These are phyloP conservation scores for Aromia moschata DNA, from an alignment of 2,888 invertebrate genomes.

Conservation along the genomic window DNA sequence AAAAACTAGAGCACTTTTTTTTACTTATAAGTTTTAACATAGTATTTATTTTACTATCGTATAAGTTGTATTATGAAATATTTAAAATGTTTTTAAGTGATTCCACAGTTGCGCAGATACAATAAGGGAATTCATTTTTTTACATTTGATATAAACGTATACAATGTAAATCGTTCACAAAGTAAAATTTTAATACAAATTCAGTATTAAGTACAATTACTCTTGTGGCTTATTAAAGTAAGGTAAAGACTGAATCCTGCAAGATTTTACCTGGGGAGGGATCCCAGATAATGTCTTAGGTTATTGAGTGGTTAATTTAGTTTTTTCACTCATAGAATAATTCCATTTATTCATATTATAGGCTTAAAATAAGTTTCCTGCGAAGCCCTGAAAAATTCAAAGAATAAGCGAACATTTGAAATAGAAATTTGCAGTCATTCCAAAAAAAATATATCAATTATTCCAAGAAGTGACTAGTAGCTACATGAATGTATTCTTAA, in stretches of 20 bases:
- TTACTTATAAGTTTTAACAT: constrained; percentile 54
- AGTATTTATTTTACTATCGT: constrained; percentile 54
- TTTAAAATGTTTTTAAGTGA: constrained; percentile 54
- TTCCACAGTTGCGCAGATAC: constrained; percentile 52
- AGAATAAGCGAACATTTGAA: too few relatives aligned
- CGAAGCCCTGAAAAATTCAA: too few relatives aligned
- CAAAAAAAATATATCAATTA: too few relatives aligned
- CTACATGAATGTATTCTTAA: too few relatives aligned
- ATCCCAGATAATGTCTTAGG: too few relatives aligned
- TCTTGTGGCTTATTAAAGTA: neutral
- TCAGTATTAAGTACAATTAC: neutral
- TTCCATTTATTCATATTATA: too few relatives aligned
- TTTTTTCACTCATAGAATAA: too few relatives aligned
- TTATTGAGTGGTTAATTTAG: too few relatives aligned
- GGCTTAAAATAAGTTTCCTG: too few relatives aligned
- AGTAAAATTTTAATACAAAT: neutral
- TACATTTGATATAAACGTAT: neutral
- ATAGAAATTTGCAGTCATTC: too few relatives aligned
- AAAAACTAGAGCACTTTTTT: constrained; percentile 53
- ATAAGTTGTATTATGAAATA: constrained; percentile 50
- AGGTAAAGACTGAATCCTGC: constrained; percentile 2
- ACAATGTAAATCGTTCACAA: neutral
- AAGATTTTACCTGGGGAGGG: too few relatives aligned
- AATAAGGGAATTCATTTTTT: constrained; percentile 32
- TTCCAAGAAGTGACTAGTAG: too few relatives aligned